Evolutionary conservation across 1,140 invertebrate genomes (phyloP).

Genomic region (Olivierus martensii): DNA sequence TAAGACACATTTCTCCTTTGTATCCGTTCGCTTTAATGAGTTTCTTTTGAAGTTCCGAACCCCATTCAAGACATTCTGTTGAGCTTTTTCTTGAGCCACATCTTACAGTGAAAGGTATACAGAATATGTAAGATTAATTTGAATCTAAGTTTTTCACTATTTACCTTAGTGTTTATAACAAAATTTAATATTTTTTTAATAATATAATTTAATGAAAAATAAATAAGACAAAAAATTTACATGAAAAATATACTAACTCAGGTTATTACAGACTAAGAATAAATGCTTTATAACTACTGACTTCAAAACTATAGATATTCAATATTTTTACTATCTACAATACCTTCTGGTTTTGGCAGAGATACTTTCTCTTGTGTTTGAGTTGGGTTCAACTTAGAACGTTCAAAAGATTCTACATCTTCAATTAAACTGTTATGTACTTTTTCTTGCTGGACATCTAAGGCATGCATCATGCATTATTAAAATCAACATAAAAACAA

Average conservation of each 20-base stretch:
- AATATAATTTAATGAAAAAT: too few relatives aligned
- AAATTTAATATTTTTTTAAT: too few relatives aligned
- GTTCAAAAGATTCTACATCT: constrained; percentile 51
- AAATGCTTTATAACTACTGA: too few relatives aligned
- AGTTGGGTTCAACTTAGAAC: constrained; percentile 70
- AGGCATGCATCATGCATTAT: not conserved
- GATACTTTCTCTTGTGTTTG: constrained; percentile 86
- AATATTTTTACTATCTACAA: not conserved
- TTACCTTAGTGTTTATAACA: too few relatives aligned
- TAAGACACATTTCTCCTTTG: constrained; percentile 70
- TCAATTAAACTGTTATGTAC: constrained; percentile 55
- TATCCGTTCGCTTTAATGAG: constrained; percentile 60
- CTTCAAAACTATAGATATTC: too few relatives aligned
- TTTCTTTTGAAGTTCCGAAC: constrained; percentile 53
- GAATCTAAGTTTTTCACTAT: too few relatives aligned
- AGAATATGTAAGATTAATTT: too few relatives aligned
- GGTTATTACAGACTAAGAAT: too few relatives aligned
- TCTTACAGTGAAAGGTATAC: constrained; percentile 37
- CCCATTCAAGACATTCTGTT: constrained; percentile 66
- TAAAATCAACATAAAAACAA: too few relatives aligned
- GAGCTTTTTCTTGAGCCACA: constrained; percentile 72
- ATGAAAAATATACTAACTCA: too few relatives aligned
- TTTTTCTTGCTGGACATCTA: constrained; percentile 60
- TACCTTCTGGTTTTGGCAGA: constrained; percentile 88
- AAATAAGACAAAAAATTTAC: too few relatives aligned